These are phyloP conservation scores for Gallinago jamesoni DNA, from an alignment of 2,113 vertebrate species.

Conservation along the genomic window DNA sequence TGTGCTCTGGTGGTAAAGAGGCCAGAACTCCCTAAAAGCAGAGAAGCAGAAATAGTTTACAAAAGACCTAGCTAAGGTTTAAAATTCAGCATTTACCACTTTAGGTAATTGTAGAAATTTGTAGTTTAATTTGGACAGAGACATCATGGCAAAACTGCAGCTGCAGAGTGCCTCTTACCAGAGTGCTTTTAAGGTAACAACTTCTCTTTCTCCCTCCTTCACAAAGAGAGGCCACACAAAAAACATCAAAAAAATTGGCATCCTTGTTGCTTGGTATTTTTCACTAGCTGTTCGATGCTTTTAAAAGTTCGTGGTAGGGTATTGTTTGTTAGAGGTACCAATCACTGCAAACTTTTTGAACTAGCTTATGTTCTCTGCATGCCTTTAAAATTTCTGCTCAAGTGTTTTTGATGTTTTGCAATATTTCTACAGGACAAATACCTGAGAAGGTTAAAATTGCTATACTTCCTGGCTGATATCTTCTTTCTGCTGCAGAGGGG, in stretches of 20 bases:
- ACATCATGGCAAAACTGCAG: background rate
- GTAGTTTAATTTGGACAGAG: background rate
- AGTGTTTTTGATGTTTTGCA: conserved; percentile 17
- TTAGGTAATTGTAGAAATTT: conserved; percentile 1
- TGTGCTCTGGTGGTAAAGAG: background rate
- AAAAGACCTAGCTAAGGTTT: background rate
- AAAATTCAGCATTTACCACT: background rate
- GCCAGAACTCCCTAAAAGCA: background rate
- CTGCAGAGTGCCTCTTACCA: background rate
- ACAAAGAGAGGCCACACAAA: background rate
- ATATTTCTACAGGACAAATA: background rate
- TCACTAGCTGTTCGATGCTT: background rate
- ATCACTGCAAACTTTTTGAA: background rate
- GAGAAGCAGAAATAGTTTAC: background rate
- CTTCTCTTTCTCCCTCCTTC: background rate
- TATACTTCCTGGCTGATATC: background rate
- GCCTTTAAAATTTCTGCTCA: background rate
- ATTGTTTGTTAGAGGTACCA: background rate
- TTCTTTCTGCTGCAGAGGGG: background rate
- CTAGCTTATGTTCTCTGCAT: background rate
- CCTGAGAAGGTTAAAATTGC: background rate
- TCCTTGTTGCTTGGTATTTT: background rate
- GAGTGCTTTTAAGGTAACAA: background rate
- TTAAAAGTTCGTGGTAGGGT: background rate
- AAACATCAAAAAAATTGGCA: background rate